A percentile compares a stretch with the other conserved stretches of the same genome.
phyloP scores from a whole-genome alignment of 2,113 vertebrate species.

The Microtus pennsylvanicus region DNA sequence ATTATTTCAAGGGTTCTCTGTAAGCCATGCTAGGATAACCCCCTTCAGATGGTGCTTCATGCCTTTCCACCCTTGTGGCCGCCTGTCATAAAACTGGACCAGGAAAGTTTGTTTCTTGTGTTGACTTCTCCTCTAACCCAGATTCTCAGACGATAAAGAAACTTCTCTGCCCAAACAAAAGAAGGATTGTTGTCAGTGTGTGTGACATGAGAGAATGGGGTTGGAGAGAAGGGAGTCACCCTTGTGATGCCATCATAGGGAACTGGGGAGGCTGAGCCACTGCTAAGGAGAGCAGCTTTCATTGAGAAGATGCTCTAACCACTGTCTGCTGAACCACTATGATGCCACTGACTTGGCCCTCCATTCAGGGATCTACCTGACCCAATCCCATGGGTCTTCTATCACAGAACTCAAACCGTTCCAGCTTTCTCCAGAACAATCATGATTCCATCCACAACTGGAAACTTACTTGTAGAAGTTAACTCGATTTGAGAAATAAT shows the following conservation, averaged over 20 bases:
- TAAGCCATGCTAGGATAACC: neutral
- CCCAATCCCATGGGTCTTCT: neutral
- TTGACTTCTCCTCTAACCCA: neutral
- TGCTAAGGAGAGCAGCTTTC: neutral
- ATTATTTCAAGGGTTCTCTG: neutral
- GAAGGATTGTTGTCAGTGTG: too few species aligned
- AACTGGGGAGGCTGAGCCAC: neutral
- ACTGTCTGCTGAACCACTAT: neutral
- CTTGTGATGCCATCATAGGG: neutral
- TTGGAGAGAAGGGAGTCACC: neutral
- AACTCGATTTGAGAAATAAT: too few species aligned
- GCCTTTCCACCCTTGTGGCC: neutral
- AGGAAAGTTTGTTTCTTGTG: neutral
- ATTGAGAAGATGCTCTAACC: neutral
- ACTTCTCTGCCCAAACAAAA: neutral
- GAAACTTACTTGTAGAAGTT: neutral
- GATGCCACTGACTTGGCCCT: neutral
- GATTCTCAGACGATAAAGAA: neutral
- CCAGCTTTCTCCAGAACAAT: neutral
- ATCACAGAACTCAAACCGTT: neutral
- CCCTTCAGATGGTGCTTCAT: neutral
- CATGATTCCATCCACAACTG: neutral
- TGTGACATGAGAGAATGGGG: neutral
- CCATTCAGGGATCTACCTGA: neutral
- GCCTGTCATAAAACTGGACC: neutral